Evolutionary conservation across 2,113 vertebrate genomes (phyloP).

Genomic region (Coryphaenoides rupestris): DNA sequence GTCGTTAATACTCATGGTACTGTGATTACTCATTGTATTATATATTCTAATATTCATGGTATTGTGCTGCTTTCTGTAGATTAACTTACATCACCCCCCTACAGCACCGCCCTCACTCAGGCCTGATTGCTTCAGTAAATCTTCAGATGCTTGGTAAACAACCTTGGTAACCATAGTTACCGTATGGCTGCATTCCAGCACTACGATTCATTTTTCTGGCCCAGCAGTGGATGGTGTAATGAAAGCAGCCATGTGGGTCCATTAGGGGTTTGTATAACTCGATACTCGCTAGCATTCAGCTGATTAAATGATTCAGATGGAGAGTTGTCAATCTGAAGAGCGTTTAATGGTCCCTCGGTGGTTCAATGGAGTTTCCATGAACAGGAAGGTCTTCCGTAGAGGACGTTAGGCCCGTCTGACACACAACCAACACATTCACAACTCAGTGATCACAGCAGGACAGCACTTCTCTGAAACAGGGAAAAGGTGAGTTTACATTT

Average conservation of each 20-base stretch:
- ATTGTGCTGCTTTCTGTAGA: too few relatives aligned
- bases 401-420: too few relatives aligned
- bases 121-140: conserved; percentile 59
- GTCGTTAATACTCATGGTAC: too few relatives aligned
- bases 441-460: too few relatives aligned
- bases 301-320: background rate
- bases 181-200: conserved; percentile 18
- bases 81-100: too few relatives aligned
- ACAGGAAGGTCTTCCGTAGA: too few relatives aligned
- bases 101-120: conserved; percentile 53
- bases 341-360: background rate
- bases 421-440: too few relatives aligned
- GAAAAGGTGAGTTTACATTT: too few relatives aligned
- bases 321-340: background rate
- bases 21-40: too few relatives aligned
- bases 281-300: background rate
- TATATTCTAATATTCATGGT: too few relatives aligned
- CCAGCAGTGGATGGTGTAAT: background rate
- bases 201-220: conserved; percentile 19
- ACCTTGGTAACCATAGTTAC: background rate
- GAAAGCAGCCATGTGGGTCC: background rate
- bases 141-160: conserved; percentile 37
- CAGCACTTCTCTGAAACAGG: too few relatives aligned
- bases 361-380: background rate
- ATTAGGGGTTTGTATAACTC: background rate